Evolutionary conservation across 2,113 vertebrate species (phyloP), one percentile per base, ranked within the genome.

Genomic region (Phoenicopterus ruber): DNA sequence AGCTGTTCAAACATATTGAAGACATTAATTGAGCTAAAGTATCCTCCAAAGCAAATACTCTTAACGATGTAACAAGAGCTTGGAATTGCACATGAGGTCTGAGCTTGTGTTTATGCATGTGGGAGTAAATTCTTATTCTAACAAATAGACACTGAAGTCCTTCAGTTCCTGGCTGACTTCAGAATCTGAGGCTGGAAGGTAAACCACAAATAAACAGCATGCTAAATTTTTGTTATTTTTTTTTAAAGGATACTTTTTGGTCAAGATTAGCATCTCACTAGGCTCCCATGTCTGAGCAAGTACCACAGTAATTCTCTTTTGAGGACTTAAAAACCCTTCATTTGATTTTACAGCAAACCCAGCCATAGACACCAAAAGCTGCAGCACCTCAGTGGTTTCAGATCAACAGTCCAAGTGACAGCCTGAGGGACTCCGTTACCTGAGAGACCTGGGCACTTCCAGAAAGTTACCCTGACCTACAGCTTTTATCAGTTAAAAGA

Each of bases 51-150:
- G 42, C 44, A 86, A 77, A 71, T 31, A 40, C 17, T 72, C 34
- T 52, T 46, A 67, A 46, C 3, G 1, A 18, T 21, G 17, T 32
- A n/a, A 72, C 0, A 0, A 76, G 58, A 92, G 32, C 40, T 54
- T 66, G 26, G 50, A 65, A 59, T 29, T 44, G 31, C 70, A 50
- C 12, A 20, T 13, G 8, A 76, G n/a, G 11, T 70, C n/a, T 59
- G 49, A 54, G 38, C n/a, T 70, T 59, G 31, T 52, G 29, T 46
- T 69, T 63, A 32, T 31, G 38, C 15, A 26, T 8, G 4, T 36
- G 13, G 47, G 21, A 21, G 46, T 66, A 44, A 65, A 50, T 25
- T 66, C 49, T 44, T 61, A 12, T 31, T 71, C n/a, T 55, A 61
- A n/a, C 31, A 59, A 80, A 38, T 4, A 55, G 66, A 14, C 14